Base-by-base conservation (phyloP, 2,797 vertebrate genomes). In the Tinamus major region DNA sequence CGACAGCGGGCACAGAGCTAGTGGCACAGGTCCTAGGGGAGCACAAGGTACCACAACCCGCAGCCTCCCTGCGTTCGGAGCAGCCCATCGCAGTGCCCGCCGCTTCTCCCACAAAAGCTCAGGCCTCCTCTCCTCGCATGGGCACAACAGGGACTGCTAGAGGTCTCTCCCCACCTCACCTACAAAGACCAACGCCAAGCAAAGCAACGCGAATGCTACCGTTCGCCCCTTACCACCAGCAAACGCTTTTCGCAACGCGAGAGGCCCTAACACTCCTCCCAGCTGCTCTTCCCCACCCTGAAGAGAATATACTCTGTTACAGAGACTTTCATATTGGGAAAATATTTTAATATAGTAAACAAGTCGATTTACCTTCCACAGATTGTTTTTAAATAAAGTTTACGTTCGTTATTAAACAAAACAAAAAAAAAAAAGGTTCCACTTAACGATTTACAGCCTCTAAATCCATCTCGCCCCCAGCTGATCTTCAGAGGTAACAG, bases 331-430 rank as follows among this genome's bases (percentile, higher is more conserved):
- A 91, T 96, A 90, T 67, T 94, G 90, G 93, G 77, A 94, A 96
- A 97, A 96, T 96, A 96, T 77, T 96, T 96, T 96, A 96, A 96
- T 96, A 91, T 96, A 88, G 91, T 86, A 96, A 95, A 96, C 83
- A 89, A 96, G 93, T 89, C 93, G 63, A 75, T 89, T 96, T 93
- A 94, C 81, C 80, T 91, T 95, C 87, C 88, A 92, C 94, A 92
- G 49, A 51, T 51, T 4, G 58, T 42, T 80, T 87, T 95, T 94
- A 96, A 97, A 95, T 96, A 95, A 96, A 96, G 79, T 92, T 90
- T 90, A 94, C 92, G 81, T 85, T 95, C 80, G 62, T 74, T 19
- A 76, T 85, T 94, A 93, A 95, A 90, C 96, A 90, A 92, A 94
- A 91, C 80, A 42, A 42, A 48, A 26, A 49, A 49, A 49, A 48